Percentiles rank a stretch among this genome's conserved stretches.
Evolutionary conservation across 2,113 vertebrate genomes (phyloP).

Genomic region (Strigops habroptila): DNA sequence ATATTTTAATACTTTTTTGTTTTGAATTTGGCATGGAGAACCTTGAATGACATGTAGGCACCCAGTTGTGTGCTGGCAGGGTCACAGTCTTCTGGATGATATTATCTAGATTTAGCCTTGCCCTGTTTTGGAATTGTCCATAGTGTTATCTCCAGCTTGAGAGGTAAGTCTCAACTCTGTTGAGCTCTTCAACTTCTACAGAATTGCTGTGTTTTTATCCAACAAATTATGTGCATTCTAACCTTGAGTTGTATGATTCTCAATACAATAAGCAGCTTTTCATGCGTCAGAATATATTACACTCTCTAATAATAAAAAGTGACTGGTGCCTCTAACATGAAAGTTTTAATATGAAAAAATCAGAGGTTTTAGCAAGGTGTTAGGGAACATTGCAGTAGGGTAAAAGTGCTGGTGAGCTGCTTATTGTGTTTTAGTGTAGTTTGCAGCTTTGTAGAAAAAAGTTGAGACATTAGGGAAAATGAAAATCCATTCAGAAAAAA

Average conservation of each 20-base stretch:
- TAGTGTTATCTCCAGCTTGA: neutral
- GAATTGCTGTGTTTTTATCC: neutral
- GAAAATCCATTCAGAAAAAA: neutral
- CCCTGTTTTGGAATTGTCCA: fast-evolving
- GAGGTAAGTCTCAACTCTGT: neutral
- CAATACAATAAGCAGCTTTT: neutral
- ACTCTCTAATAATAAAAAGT: neutral
- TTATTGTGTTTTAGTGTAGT: neutral
- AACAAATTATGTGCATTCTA: neutral
- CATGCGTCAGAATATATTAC: neutral
- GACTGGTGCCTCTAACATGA: neutral
- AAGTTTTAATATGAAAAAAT: neutral
- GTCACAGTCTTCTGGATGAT: neutral
- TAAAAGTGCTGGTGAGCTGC: neutral
- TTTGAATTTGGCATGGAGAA: neutral
- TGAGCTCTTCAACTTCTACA: neutral
- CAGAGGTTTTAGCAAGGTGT: neutral
- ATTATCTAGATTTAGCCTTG: neutral
- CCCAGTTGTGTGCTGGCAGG: neutral
- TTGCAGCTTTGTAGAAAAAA: neutral
- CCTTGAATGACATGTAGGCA: neutral
- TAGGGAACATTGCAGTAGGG: neutral
- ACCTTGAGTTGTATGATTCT: neutral
- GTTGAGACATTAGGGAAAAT: neutral
- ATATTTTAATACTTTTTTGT: neutral